Conservation (phyloP, 2,113 vertebrate genomes). For the Brachypodius melanocephalos region DNA sequence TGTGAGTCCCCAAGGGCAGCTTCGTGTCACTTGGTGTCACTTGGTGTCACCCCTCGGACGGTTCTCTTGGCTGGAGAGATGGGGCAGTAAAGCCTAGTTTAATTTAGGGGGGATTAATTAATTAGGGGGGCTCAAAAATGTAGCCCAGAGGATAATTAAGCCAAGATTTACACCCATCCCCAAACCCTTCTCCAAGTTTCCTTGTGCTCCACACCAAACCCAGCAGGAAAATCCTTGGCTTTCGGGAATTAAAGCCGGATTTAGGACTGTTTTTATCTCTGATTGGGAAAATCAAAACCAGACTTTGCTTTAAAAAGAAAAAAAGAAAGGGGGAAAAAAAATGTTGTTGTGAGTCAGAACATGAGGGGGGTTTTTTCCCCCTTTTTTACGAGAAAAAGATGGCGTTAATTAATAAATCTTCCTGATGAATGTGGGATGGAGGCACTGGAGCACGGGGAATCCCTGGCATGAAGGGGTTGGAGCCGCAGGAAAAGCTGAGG, state of each 20-base stretch:
- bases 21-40: neutral
- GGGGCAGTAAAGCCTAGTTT: neutral
- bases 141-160: neutral
- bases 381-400: neutral
- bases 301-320: neutral
- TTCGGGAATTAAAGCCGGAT: neutral
- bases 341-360: neutral
- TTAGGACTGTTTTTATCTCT: neutral
- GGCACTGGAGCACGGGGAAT: neutral
- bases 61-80: fast-evolving
- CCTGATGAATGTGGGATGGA: neutral
- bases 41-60: fast-evolving
- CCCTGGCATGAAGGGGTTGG: neutral
- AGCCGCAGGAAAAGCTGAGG: neutral
- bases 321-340: neutral
- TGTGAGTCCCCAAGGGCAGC: conserved; percentile 52
- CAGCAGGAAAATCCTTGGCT: neutral
- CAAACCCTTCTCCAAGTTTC: neutral
- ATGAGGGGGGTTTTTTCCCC: fast-evolving
- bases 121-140: neutral
- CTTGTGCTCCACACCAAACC: neutral
- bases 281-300: neutral
- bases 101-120: neutral
- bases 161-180: fast-evolving
- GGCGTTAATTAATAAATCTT: neutral